Evolutionary conservation across 2,797 vertebrate species (phyloP).

Genomic region (Mormyrus proboscirostris): DNA sequence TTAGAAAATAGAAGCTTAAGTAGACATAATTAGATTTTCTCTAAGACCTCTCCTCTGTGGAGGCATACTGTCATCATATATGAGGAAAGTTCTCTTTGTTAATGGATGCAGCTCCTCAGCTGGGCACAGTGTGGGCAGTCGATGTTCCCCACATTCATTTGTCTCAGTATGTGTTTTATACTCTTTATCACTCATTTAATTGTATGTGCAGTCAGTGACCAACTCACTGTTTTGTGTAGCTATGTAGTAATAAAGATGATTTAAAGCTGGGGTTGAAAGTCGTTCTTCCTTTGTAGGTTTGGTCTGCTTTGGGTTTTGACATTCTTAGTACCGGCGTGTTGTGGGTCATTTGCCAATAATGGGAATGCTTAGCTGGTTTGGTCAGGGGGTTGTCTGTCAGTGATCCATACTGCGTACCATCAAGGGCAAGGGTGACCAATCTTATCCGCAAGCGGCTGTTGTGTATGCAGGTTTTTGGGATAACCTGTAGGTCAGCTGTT

Average conservation of each 20-base stretch:
- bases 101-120: conserved; percentile 29
- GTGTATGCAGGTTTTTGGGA: too few species aligned
- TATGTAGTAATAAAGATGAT: background rate
- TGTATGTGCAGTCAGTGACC: background rate
- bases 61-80: conserved; percentile 28
- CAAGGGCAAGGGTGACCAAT: too few species aligned
- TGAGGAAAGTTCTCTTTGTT: conserved; percentile 40
- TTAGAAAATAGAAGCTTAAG: conserved; percentile 38
- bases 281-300: background rate
- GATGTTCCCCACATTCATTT: conserved; percentile 32
- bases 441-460: too few species aligned
- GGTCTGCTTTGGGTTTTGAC: background rate
- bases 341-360: background rate
- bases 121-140: conserved; percentile 22
- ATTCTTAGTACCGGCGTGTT: background rate
- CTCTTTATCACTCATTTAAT: background rate
- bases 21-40: conserved; percentile 40
- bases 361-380: background rate
- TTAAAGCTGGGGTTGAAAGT: background rate
- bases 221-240: background rate
- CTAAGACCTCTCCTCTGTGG: conserved; percentile 17
- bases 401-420: background rate
- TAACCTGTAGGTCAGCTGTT: too few species aligned
- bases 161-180: conserved; percentile 28
- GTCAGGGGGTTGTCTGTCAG: background rate